Evolutionary conservation across 2,888 invertebrate species (phyloP), one percentile per base, ranked within the genome.

Genomic region (Stegana nigrithorax): DNA sequence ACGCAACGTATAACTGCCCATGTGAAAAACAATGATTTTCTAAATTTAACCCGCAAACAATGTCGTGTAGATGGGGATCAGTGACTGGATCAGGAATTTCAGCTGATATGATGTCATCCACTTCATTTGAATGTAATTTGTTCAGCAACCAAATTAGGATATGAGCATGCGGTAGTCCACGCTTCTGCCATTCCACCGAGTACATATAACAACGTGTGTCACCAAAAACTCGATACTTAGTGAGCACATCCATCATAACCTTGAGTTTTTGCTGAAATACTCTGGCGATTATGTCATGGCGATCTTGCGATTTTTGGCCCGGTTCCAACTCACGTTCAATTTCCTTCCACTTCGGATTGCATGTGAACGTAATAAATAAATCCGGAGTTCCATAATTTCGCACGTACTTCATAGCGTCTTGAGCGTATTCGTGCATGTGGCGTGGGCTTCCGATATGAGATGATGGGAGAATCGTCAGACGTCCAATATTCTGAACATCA

Each of bases 271-370:
- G 62, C 47, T 55, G 44, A 47, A 67, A 73, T 55, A 70, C 66
- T 68, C 67, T 61, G 51, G 67, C 65, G 21, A 55, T 67, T 1
- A 68, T 61, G 23, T 65, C 65, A 55, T 63, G 63, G 42, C 85
- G 68, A 72, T 84, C 72, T 42, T 65, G 62, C 4, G 77, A 63
- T 63, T 65, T 64, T 70, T 82, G 72, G 19, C 69, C 69, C 39
- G 65, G 32, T 2, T 68, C 53, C 55, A 71, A 59, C 2, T 36
- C 19, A 1, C 62, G 17, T 44, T 51, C 39, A 23, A 70, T 68
- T 50, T 70, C 68, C 17, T n/a, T 57, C 66, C 65, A 29, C 67
- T 58, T 27, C n/a, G 67, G 60, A 36, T 63, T 66, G 32, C 65
- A 63, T 26, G 65, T 63, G 53, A 10, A 29, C 6, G 10, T 6